These are phyloP conservation scores for Parnassius glacialis DNA, from an alignment of 2,888 invertebrate genomes.

Conservation along the genomic window DNA sequence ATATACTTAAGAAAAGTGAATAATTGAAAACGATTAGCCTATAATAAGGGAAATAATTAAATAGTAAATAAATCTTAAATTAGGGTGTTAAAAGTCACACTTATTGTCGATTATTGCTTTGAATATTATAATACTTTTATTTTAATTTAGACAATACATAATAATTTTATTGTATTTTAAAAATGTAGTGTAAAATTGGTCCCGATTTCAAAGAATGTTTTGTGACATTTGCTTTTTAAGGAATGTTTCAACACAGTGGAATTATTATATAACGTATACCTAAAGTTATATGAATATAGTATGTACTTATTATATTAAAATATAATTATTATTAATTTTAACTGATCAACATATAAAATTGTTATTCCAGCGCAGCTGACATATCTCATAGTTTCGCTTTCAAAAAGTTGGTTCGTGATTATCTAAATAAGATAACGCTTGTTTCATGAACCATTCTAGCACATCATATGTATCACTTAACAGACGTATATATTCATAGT, in stretches of 20 bases:
- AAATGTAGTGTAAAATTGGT: not conserved
- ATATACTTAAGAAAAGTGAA: too few relatives aligned
- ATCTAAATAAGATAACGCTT: too few relatives aligned
- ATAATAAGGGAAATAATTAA: slow-evolving; percentile 12
- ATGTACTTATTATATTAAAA: not conserved
- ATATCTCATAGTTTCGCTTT: too few relatives aligned
- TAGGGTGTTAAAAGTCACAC: slow-evolving; percentile 2
- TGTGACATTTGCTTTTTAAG: not conserved
- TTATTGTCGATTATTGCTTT: slow-evolving; percentile 19
- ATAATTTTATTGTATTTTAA: too few relatives aligned
- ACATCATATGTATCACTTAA: too few relatives aligned
- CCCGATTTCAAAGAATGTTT: slow-evolving; percentile 1
- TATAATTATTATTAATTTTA: not conserved
- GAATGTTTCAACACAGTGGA: slow-evolving; percentile 8
- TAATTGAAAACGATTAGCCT: not conserved
- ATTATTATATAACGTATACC: not conserved
- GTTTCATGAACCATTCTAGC: too few relatives aligned
- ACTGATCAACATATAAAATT: too few relatives aligned
- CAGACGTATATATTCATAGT: too few relatives aligned
- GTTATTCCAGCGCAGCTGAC: too few relatives aligned
- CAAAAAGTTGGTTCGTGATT: too few relatives aligned
- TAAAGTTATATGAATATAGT: not conserved
- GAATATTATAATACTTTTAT: slow-evolving; percentile 1
- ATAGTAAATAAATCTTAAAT: slow-evolving; percentile 16
- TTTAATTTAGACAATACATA: too few relatives aligned